Base-by-base conservation (phyloP, 2,888 invertebrate genomes). In the Drosophila nr. medialis region DNA sequence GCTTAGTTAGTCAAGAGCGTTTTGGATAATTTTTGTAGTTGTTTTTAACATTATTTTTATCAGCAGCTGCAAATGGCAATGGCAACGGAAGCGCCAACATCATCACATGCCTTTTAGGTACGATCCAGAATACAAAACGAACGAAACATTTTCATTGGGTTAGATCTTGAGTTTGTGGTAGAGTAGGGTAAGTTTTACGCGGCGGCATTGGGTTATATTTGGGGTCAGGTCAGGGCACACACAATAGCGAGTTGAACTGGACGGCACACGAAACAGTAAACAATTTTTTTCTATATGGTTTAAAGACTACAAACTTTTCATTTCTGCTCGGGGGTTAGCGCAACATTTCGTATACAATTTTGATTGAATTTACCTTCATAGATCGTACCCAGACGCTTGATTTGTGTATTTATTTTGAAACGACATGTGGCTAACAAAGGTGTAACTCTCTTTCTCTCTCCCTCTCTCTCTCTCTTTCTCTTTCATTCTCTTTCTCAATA, bases 321-420 rank as follows among this genome's bases (percentile, higher is more conserved):
- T 53, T 27, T 24, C 89, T 77, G 89, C 81, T 81, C 70, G 67
- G 80, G 81, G 69, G 86, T 86, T 86, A 86, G 85, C 89, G 85
- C 85, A 86, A 86, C 82, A 86, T 86, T 74, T 86, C 77, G 86
- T 72, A 60, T 67, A 75, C 60, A 73, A 66, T 77, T 78, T 78
- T 82, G 75, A 64, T 86, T 88, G 89, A 84, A 84, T 90, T 93
- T 93, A 93, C 93, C 93, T 93, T 93, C 86, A 86, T 81, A 92
- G 93, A 93, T 93, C 93, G 93, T 93, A 93, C 93, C 93, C 92
- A 92, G 89, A 86, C 71, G 90, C 82, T 76, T 83, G 81, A 59
- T 48, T 56, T 56, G 4, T n/a, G 2, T 56, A 40, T 56, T 30
- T 15, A 29, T 27, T n/a, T 54, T 38, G 1, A 8, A 67, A 65